Conservation (phyloP, 1,140 invertebrate genomes). For the Phymorhynchus buccinoides region DNA sequence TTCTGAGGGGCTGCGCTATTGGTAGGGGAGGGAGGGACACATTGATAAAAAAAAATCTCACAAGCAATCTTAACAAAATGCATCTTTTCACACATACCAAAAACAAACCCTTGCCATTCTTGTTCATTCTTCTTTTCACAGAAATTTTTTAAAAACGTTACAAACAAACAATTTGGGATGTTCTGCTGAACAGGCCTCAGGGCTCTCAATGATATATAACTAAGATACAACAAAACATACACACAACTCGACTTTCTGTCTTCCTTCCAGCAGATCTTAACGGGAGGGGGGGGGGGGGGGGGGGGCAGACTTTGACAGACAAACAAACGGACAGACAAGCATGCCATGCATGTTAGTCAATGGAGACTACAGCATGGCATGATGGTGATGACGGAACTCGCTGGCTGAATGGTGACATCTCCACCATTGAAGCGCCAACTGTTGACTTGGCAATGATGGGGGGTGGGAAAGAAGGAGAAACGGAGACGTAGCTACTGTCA, state of each 20-base stretch:
- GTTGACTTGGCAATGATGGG: not conserved
- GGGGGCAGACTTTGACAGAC: no score
- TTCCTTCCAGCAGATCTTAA: not conserved
- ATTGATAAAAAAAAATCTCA: not conserved
- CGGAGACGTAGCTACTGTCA: no score
- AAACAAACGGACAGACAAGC: no score
- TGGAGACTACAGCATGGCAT: not conserved
- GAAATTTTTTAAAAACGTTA: no score
- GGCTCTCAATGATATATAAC: not conserved
- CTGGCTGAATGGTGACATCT: no score
- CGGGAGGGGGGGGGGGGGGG: not conserved
- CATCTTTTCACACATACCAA: not conserved
- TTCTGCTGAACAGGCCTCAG: not conserved
- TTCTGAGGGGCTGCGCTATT: not conserved
- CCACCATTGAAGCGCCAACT: not conserved
- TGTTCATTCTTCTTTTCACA: not conserved
- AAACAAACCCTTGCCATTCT: no score
- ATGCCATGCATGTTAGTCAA: no score
- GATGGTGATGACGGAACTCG: no score
- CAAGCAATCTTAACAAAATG: not conserved
- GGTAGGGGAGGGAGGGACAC: not conserved
- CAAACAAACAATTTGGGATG: no score
- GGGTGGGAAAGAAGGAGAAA: no score
- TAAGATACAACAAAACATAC: no score
- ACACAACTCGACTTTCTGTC: not conserved